A percentile compares a stretch with the other conserved stretches of the same genome.
phyloP scores from a whole-genome alignment of 2,888 invertebrate genomes.

The Melangyna quadrimaculata region DNA sequence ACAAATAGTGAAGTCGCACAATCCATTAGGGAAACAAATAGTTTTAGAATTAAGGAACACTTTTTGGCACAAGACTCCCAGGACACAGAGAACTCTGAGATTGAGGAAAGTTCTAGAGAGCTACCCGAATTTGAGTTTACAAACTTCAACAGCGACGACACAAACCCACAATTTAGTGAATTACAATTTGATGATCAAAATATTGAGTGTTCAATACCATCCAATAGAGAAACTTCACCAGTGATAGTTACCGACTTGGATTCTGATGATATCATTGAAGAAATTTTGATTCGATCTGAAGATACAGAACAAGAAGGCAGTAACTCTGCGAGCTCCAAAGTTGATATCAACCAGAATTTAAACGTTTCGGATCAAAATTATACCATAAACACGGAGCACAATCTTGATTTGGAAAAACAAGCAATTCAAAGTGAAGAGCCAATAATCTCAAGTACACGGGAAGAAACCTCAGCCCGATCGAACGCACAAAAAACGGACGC shows the following conservation, averaged over 20 bases:
- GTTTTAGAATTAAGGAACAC: slow-evolving; percentile 51
- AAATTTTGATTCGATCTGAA: background rate
- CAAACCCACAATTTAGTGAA: background rate
- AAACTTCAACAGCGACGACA: background rate
- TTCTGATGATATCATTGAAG: background rate
- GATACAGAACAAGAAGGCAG: background rate
- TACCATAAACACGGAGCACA: background rate
- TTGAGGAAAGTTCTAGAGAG: slow-evolving; percentile 3
- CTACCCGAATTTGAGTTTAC: background rate
- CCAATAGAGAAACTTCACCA: background rate
- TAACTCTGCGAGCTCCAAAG: background rate
- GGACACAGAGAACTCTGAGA: background rate
- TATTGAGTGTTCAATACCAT: background rate
- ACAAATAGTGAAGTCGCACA: slow-evolving; percentile 14
- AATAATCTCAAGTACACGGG: background rate
- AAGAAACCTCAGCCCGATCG: background rate
- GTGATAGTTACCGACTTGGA: slow-evolving; percentile 13
- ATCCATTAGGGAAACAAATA: slow-evolving; percentile 19
- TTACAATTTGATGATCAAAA: background rate
- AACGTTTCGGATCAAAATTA: background rate
- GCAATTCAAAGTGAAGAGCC: background rate
- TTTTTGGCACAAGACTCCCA: slow-evolving; percentile 16
- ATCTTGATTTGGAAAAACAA: background rate
- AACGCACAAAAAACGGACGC: slow-evolving; percentile 5
- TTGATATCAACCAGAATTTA: slow-evolving; percentile 5